Percentiles rank a stretch among this genome's conserved stretches.
Conservation (phyloP, 2,113 vertebrate genomes). For the Entomyzon cyanotis region DNA sequence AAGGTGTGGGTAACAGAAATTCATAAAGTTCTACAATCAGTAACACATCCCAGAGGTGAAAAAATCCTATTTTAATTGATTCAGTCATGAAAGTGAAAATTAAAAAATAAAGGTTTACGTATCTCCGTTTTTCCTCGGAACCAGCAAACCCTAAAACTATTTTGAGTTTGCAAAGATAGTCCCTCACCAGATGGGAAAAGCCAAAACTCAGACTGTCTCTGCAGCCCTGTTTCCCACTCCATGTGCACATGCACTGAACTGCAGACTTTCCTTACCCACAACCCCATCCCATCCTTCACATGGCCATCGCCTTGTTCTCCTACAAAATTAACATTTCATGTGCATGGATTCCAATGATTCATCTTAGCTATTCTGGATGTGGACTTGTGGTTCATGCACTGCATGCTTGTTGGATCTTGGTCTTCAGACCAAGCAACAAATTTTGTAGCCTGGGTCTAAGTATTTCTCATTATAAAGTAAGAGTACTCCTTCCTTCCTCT, state of each 20-base stretch:
- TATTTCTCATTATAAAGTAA: neutral
- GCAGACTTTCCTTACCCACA: neutral
- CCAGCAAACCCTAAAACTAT: neutral
- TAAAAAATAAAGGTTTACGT: neutral
- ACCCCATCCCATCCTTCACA: neutral
- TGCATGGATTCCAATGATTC: neutral
- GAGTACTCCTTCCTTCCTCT: neutral
- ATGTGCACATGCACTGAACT: rapidly evolving
- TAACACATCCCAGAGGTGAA: conserved; percentile 2
- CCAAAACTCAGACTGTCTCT: neutral
- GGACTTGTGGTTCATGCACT: rapidly evolving
- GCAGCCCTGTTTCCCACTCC: neutral
- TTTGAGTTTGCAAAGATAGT: neutral
- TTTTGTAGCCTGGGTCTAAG: neutral
- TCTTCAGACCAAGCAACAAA: neutral
- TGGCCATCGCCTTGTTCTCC: rapidly evolving
- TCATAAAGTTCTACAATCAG: conserved; percentile 3
- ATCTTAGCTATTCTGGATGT: neutral
- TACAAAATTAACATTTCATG: neutral
- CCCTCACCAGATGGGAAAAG: neutral
- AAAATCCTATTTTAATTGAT: conserved; percentile 10
- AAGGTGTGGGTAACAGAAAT: neutral
- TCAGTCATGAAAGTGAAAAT: neutral
- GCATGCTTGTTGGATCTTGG: neutral
- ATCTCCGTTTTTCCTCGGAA: neutral